phyloP scores from a whole-genome alignment of 53 echinoderm and acorn worm genomes.

The Stichopus horrens region DNA sequence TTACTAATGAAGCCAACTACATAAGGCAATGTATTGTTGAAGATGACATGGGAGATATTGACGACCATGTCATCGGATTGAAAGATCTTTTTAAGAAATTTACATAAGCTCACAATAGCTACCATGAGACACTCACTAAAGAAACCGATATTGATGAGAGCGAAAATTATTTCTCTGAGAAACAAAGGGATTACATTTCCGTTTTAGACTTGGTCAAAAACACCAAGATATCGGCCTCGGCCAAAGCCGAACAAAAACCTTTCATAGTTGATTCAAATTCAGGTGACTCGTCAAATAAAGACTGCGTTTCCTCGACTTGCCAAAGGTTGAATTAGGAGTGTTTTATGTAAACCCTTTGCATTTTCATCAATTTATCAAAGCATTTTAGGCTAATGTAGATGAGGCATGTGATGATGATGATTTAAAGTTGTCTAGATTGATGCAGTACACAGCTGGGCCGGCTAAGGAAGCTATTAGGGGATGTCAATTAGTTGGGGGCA shows the following conservation, averaged over 20 bases:
- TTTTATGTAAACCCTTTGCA: slow-evolving; percentile 57
- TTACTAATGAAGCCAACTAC: slow-evolving; percentile 32
- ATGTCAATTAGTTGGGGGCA: slow-evolving; percentile 47
- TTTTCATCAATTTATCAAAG: slow-evolving; percentile 50
- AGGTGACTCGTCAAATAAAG: slow-evolving; percentile 19
- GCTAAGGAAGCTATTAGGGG: slow-evolving; percentile 57
- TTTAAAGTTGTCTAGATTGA: slow-evolving; percentile 29
- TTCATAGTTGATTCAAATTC: too few relatives aligned
- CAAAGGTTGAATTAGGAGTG: slow-evolving; percentile 49
- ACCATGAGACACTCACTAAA: slow-evolving; percentile 43
- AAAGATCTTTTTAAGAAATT: slow-evolving; percentile 37
- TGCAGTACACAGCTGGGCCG: slow-evolving; percentile 38
- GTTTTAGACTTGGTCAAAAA: slow-evolving; percentile 26
- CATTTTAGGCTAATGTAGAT: slow-evolving; percentile 53
- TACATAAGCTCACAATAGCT: slow-evolving; percentile 26
- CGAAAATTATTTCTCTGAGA: slow-evolving; percentile 45
- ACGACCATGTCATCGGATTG: slow-evolving; percentile 14
- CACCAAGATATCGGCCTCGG: neutral
- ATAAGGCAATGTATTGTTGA: too few relatives aligned
- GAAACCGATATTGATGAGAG: slow-evolving; percentile 40
- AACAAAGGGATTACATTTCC: slow-evolving; percentile 37
- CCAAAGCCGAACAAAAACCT: too few relatives aligned
- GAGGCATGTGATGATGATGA: slow-evolving; percentile 49
- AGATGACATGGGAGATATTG: slow-evolving; percentile 15
- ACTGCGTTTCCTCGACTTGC: slow-evolving; percentile 46